These are phyloP conservation scores for Macrosiphum euphorbiae DNA, from an alignment of 2,888 invertebrate species.

Conservation along the genomic window DNA sequence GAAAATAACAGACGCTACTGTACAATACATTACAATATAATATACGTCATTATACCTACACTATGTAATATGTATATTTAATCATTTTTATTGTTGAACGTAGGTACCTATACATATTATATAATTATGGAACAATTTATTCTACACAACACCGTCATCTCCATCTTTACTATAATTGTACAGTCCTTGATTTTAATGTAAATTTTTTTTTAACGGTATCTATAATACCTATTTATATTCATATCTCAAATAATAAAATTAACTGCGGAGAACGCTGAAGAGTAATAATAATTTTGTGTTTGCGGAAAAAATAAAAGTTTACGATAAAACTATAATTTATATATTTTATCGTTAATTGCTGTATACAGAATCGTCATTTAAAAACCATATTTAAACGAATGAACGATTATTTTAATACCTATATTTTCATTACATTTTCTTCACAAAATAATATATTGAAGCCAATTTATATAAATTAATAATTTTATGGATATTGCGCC, in stretches of 20 bases:
- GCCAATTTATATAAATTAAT: not conserved
- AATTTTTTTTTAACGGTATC: not conserved
- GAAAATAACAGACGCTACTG: not conserved
- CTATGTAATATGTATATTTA: not conserved
- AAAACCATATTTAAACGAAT: not conserved
- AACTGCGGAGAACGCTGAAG: not conserved
- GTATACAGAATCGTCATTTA: not conserved
- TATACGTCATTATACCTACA: not conserved
- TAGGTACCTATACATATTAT: not conserved
- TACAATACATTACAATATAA: not conserved
- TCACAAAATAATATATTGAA: not conserved
- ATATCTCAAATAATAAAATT: not conserved
- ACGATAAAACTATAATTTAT: conserved; percentile 12
- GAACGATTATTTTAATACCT: not conserved
- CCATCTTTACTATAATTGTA: not conserved
- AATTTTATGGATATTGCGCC: not conserved
- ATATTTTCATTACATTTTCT: not conserved
- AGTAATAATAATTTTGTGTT: not conserved
- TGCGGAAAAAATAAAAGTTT: conserved; percentile 3
- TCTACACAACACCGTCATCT: not conserved
- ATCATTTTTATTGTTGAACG: not conserved
- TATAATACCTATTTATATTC: not conserved
- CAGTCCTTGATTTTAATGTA: not conserved
- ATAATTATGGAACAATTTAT: not conserved
- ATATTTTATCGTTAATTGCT: not conserved